Base-by-base conservation (phyloP, 2,113 vertebrate species). In the Eclectus roratus region DNA sequence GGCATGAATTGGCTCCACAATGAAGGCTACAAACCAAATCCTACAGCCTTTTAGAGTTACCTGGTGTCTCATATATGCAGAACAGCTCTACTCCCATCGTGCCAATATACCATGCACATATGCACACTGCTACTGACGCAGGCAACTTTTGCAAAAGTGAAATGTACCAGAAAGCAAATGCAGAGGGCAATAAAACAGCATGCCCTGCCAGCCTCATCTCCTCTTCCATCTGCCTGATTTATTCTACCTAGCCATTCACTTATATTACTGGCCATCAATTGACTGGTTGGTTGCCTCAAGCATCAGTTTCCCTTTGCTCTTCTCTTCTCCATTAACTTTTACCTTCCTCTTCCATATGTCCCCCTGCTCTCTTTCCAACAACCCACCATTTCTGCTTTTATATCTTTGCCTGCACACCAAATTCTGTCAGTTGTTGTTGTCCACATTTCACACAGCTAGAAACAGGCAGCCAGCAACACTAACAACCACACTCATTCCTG, bases 101-200 rank as follows among this genome's bases (percentile, higher is more conserved):
- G 25, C n/a, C 1, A 2, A 64, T n/a, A 50, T 3, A 50, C 3
- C 25, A 56, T 0, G 7, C 17, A 16, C 10, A 43, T 11, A 37
- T 76, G 52, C 44, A 44, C 0, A 1, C 21, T 0, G 1, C 24
- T 76, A 13, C 65, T 44, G 60, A 66, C 29, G 23, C 27, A 79
- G 76, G n/a, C 35, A 77, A 52, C 31, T 25, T 65, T 13, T 50
- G 44, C n/a, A 64, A 70, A 85, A 76, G 41, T n/a, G 33, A 56
- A 63, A 85, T 41, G 52, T 63, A 43, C 37, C 61, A 80, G 64
- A 91, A 82, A 85, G 28, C 41, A 93, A 69, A 20, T 11, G 12
- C 64, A 50, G 23, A 76, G n/a, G 8, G 60, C 53, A 61, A 41
- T 84, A 84, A 90, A 80, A 43, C 19, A 69, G 69, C 49, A 27